A percentile compares a stretch with the other conserved stretches of the same genome.
phyloP scores from a whole-genome alignment of 1,140 invertebrate species.

The Chlorops oryzae region DNA sequence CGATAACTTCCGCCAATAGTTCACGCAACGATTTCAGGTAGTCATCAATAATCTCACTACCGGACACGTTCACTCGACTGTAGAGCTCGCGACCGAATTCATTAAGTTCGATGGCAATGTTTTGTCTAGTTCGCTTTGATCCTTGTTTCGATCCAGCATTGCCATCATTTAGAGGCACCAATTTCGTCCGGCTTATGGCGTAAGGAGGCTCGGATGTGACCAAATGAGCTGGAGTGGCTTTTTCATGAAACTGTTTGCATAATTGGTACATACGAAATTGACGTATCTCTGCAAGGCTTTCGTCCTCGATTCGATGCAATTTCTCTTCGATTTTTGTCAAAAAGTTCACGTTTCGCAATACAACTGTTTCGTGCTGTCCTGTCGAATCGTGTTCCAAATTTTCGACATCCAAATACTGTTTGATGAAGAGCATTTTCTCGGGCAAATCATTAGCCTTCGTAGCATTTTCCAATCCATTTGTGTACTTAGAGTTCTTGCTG shows the following conservation, averaged over 20 bases:
- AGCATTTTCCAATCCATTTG: slow-evolving; percentile 15
- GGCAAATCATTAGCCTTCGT: slow-evolving; percentile 13
- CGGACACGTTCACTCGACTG: slow-evolving; percentile 26
- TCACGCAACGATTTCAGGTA: slow-evolving; percentile 31
- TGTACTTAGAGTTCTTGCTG: not conserved
- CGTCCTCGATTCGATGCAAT: slow-evolving; percentile 20
- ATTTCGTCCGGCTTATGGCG: slow-evolving; percentile 24
- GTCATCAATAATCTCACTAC: slow-evolving; percentile 36
- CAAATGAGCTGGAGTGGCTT: not conserved
- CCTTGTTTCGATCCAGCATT: slow-evolving; percentile 17
- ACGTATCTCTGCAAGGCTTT: slow-evolving; percentile 31
- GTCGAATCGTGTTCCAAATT: slow-evolving; percentile 1
- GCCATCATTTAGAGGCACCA: slow-evolving; percentile 22
- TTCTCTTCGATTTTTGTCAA: slow-evolving; percentile 23
- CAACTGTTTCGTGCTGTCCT: slow-evolving; percentile 21
- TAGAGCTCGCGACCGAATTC: slow-evolving; percentile 32
- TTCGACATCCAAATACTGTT: slow-evolving; percentile 28
- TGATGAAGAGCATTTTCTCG: slow-evolving; percentile 31
- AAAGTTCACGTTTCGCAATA: slow-evolving; percentile 31
- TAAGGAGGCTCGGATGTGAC: slow-evolving; percentile 1
- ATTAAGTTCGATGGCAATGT: slow-evolving; percentile 17
- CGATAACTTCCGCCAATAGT: slow-evolving; percentile 31
- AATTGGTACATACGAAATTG: slow-evolving; percentile 34
- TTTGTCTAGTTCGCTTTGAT: no score
- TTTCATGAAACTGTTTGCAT: slow-evolving; percentile 27